Percentiles rank a stretch among this genome's conserved stretches.
Conservation (phyloP, 1,140 invertebrate species). For the Orchestia grillus region DNA sequence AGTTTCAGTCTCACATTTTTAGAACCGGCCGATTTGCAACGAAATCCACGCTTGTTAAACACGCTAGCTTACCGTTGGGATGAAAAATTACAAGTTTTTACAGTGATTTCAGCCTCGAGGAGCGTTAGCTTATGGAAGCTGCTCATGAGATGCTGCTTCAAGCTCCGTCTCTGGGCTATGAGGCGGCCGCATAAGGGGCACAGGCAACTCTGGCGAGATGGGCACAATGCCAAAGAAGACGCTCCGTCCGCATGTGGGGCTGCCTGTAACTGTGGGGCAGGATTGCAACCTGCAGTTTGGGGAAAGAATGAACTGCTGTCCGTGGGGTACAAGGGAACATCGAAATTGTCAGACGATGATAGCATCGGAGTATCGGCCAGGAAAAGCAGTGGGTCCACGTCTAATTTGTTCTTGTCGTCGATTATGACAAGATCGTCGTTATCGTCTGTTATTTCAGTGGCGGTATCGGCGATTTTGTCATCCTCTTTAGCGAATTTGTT, state of each 20-base stretch:
- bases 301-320: constrained; percentile 61
- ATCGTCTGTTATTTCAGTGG: background rate
- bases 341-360: background rate
- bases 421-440: background rate
- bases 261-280: background rate
- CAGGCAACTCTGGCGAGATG: constrained; percentile 66
- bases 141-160: constrained; percentile 68
- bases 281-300: constrained; percentile 37
- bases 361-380: background rate
- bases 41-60: no score
- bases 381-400: constrained; percentile 12
- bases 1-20: background rate
- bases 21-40: background rate
- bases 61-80: background rate
- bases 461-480: background rate
- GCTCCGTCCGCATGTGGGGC: background rate
- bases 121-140: constrained; percentile 67
- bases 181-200: constrained; percentile 67
- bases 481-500: background rate
- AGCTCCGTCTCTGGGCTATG: constrained; percentile 67
- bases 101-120: constrained; percentile 65
- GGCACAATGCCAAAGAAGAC: constrained; percentile 60
- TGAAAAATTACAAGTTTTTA: constrained; percentile 63
- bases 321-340: background rate
- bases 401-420: constrained; percentile 22